phyloP scores from a whole-genome alignment of 2,113 vertebrate genomes.

The Odontesthes bonariensis region DNA sequence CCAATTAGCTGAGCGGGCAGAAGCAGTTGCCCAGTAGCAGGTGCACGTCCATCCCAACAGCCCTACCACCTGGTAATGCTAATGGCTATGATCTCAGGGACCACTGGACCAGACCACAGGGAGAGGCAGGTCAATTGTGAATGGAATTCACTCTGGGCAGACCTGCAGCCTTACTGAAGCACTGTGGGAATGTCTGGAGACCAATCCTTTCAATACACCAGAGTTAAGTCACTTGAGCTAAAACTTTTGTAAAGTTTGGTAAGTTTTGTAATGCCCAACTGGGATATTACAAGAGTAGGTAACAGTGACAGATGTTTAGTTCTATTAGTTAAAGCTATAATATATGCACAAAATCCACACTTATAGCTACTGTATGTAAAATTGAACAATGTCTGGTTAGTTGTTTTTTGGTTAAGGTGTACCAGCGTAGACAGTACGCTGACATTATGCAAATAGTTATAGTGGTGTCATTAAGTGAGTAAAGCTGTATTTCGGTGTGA shows the following conservation, averaged over 20 bases:
- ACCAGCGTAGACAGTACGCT: no score
- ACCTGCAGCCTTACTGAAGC: conserved; percentile 2
- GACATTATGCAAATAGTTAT: no score
- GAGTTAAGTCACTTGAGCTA: neutral
- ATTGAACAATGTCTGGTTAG: no score
- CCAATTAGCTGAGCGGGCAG: conserved; percentile 79
- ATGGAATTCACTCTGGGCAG: conserved; percentile 33
- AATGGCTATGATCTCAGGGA: conserved; percentile 74
- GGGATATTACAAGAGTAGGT: no score
- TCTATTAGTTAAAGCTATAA: no score
- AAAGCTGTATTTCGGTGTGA: no score
- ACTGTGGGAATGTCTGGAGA: neutral
- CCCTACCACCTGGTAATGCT: conserved; percentile 71
- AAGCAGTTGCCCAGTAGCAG: conserved; percentile 78
- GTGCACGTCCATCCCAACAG: conserved; percentile 74
- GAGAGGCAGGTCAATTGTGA: conserved; percentile 55
- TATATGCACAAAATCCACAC: no score
- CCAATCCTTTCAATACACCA: neutral
- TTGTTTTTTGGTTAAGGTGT: no score
- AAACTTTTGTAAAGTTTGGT: neutral
- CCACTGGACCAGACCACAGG: conserved; percentile 34
- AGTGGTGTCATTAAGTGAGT: no score
- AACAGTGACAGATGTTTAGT: no score
- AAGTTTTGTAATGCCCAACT: no score
- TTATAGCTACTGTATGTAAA: no score